Percentiles rank a stretch among this genome's conserved stretches.
Evolutionary conservation across 2,888 invertebrate species (phyloP).

Genomic region (Orchesellides sinensis): DNA sequence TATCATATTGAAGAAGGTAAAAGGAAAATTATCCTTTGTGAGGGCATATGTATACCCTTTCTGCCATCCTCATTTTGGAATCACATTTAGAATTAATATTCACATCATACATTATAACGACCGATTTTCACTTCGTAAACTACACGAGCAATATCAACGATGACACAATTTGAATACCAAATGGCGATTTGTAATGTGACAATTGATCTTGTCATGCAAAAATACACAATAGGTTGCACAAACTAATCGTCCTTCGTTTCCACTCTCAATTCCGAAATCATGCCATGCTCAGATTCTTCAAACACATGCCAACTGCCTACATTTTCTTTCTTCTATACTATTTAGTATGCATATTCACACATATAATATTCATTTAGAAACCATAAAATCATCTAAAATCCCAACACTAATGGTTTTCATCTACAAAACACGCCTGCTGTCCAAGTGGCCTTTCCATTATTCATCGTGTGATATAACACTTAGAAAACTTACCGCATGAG

Average conservation of each 20-base stretch:
- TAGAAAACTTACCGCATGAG: neutral
- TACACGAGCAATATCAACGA: conserved; percentile 14
- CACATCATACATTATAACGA: neutral
- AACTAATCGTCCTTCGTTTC: too few species aligned
- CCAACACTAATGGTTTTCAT: too few species aligned
- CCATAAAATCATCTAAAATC: conserved; percentile 3
- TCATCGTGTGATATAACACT: neutral
- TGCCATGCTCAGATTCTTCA: too few species aligned
- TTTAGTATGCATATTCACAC: neutral
- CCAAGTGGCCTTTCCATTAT: too few species aligned
- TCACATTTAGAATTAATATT: too few species aligned
- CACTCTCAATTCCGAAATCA: neutral
- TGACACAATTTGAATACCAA: conserved; percentile 53
- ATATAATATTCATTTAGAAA: neutral
- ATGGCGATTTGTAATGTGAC: conserved; percentile 43
- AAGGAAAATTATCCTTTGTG: too few species aligned
- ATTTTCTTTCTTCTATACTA: neutral
- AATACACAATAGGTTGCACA: neutral
- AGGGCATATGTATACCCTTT: too few species aligned
- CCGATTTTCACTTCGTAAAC: conserved; percentile 67
- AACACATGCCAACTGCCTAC: too few species aligned
- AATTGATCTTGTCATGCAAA: neutral
- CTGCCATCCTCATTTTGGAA: too few species aligned
- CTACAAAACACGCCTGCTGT: too few species aligned
- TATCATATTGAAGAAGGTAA: too few species aligned